These are phyloP conservation scores for Bubalus kerabau DNA, from an alignment of 2,113 vertebrate species.

Conservation along the genomic window DNA sequence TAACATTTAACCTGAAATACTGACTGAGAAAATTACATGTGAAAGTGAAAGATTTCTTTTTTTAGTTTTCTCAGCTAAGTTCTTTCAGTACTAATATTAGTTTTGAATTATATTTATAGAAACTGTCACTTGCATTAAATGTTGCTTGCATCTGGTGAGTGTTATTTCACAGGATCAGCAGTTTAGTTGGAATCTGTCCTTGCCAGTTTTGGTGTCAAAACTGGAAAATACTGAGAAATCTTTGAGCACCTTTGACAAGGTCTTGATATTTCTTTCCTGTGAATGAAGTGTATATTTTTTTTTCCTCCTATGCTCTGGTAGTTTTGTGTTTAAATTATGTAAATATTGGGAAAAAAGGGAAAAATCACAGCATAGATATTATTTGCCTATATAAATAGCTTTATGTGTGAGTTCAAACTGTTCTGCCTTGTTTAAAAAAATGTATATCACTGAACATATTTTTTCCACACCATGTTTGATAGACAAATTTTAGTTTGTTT, in stretches of 20 bases:
- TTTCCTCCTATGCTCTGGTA: neutral
- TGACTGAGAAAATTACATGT: slow-evolving; percentile 44
- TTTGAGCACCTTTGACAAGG: neutral
- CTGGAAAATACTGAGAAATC: neutral
- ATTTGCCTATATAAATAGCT: neutral
- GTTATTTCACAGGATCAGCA: neutral
- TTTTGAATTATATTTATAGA: neutral
- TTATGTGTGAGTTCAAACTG: neutral
- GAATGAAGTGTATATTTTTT: neutral
- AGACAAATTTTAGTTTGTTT: neutral
- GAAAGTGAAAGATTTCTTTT: slow-evolving; percentile 44
- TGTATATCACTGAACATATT: neutral
- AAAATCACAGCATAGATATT: neutral
- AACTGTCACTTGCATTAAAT: neutral
- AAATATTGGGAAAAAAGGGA: neutral
- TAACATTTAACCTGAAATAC: slow-evolving; percentile 57
- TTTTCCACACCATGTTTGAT: neutral
- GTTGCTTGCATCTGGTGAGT: neutral
- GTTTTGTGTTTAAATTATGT: neutral
- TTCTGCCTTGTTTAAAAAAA: neutral
- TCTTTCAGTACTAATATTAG: slow-evolving; percentile 7
- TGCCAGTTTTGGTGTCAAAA: neutral
- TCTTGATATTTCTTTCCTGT: neutral
- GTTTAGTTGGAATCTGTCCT: neutral
- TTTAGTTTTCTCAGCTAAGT: slow-evolving; percentile 29